Base-by-base conservation (phyloP, 2,797 vertebrate species). In the Scyliorhinus canicula region DNA sequence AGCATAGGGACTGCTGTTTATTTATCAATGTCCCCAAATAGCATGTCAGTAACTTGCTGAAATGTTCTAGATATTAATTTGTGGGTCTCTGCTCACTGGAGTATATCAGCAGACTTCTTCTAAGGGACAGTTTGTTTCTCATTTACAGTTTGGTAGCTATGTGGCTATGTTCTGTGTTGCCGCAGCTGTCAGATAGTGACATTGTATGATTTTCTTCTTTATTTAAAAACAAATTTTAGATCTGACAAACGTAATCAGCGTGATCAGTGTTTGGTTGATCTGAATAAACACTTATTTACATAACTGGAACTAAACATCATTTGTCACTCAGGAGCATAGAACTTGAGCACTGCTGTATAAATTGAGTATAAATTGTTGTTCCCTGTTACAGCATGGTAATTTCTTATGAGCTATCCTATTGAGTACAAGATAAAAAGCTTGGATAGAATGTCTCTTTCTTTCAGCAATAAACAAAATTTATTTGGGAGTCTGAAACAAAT, bases 141-240 rank as follows among this genome's bases (percentile, higher is more conserved):
- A 24, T 21, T 55, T 16, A 16, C 16, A 3, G 11, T 31, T 86
- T 86, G 84, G 11, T 24, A 82, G 79, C 40, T 82, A 74, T 74
- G 71, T 3, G 40, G 21, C 40, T 85, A 50, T 55, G 35, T 12
- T 85, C 47, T 47, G 44, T 55, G 47, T 55, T 86, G 12, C 84
- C 55, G 47, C 82, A 85, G 82, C 44, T 52, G 47, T 85, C 77
- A 44, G 16, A 40, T 44, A 44, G 77, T 79, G 40, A 44, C 77
- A 79, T 40, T 79, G 14, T 14, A 44, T 85, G 26, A 31, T 50
- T 52, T 50, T 31, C 35, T 40, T 40, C 11, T 28, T 79, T 79
- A 79, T 79, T 79, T 24, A 60, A n/a, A 60, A 90, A 90, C 86
- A 90, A n/a, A 60, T n/a, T 63, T 90, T 60, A 60, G n/a, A 60